Base-by-base conservation (phyloP, 2,113 vertebrate species). In the Phalacrocorax brasilianus region DNA sequence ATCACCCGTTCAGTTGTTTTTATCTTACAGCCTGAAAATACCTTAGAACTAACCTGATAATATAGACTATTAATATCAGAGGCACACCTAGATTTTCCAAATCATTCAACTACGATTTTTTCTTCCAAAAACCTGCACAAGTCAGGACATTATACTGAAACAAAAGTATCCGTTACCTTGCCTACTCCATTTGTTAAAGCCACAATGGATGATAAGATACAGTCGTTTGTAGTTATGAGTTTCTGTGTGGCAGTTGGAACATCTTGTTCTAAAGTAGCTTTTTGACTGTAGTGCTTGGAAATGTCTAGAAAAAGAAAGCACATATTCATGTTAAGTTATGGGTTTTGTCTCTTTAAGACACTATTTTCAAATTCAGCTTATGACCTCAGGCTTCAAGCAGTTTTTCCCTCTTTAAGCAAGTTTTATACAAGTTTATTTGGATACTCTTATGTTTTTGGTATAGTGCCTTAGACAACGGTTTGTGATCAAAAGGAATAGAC, bases 221-320 rank as follows among this genome's bases (percentile, higher is more conserved):
- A 99, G 91, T 99, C 99, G 55, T 99, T 99, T 49, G 99, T 99
- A 93, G 99, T 99, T 80, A 98, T 88, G 38, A 99, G 98, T 95
- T 99, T 99, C 98, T 99, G 99, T 5, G 99, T 99, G 91, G 98
- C 97, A n/a, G 98, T 99, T 55, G 99, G 99, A 93, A 99, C 97
- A 49, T 99, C 99, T 92, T 98, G 98, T 92, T 99, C 99, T 90
- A 99, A 97, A 76, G 97, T 50, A 72, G 98, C 99, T 97, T 99
- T 99, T 93, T 99, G 99, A 97, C 97, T 99, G 96, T 99, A 99
- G 96, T 99, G 99, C 96, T 99, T 99, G 47, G 98, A 99, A 98
- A 99, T 98, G 95, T 99, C 99, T 99, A 96, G 49, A 97, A 96
- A 92, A 65, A 53, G 24, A 94, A 91, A 47, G 50, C 32, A 70